These are phyloP conservation scores for Apodemus sylvaticus DNA, from an alignment of 2,113 vertebrate genomes.

Conservation along the genomic window DNA sequence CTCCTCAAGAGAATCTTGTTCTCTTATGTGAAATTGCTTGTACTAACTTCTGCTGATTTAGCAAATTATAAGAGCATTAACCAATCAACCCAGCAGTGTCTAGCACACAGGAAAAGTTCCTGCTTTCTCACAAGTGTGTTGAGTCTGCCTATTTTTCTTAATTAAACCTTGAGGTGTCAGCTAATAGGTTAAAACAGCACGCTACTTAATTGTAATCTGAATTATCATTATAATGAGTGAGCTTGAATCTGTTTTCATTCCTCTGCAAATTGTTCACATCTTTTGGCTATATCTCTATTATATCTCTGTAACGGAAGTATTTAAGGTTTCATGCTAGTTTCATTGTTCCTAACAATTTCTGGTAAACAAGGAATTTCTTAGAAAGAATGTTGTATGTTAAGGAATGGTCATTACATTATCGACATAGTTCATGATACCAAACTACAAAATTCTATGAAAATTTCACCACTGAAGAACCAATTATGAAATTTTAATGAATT, in stretches of 20 bases:
- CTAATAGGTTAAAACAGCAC: conserved; percentile 5
- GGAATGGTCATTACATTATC: background rate
- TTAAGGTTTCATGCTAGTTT: conserved; percentile 32
- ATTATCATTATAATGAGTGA: conserved; percentile 7
- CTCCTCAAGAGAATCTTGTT: background rate
- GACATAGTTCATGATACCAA: conserved; percentile 6
- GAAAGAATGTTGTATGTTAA: background rate
- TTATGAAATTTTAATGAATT: conserved; percentile 42
- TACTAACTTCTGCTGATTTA: background rate
- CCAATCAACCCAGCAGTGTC: conserved; percentile 32
- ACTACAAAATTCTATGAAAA: background rate
- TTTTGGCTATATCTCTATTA: conserved; percentile 17
- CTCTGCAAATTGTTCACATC: background rate
- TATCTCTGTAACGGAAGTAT: conserved; percentile 32
- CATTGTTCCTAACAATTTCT: conserved; percentile 23
- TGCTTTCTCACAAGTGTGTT: background rate
- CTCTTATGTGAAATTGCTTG: conserved; percentile 7
- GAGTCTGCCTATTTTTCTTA: background rate
- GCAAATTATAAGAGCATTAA: background rate
- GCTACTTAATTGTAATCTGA: conserved; percentile 18
- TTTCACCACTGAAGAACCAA: background rate
- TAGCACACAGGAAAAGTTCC: conserved; percentile 51
- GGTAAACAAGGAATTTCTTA: conserved; percentile 3
- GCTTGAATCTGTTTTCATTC: background rate
- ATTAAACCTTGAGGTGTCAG: background rate